phyloP scores from a whole-genome alignment of 1,140 invertebrate species.

The Leptinotarsa lineolata region DNA sequence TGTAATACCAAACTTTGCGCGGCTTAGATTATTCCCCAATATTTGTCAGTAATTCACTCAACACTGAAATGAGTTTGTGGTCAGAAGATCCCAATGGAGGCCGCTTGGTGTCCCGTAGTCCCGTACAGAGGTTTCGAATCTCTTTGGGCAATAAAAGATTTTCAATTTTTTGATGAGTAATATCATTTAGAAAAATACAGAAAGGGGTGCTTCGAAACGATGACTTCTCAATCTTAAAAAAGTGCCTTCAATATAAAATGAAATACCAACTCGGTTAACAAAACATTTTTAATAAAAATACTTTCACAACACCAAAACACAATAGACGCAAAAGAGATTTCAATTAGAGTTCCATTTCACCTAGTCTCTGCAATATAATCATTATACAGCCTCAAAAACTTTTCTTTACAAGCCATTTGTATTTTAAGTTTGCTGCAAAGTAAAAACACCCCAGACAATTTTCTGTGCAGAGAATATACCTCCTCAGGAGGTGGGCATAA shows the following conservation, averaged over 20 bases:
- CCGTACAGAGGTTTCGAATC: too few species aligned
- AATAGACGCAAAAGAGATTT: background rate
- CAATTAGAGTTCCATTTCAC: background rate
- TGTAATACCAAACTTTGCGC: too few species aligned
- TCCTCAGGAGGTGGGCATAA: constrained; percentile 97
- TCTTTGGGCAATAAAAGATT: too few species aligned
- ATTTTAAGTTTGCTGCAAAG: constrained; percentile 90
- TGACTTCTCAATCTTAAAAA: too few species aligned
- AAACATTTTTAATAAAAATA: background rate
- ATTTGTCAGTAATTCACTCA: too few species aligned
- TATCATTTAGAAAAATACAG: too few species aligned
- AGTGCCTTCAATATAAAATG: background rate
- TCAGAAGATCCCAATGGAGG: too few species aligned
- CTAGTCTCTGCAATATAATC: constrained; percentile 61
- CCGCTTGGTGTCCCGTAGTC: too few species aligned
- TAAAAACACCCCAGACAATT: constrained; percentile 96
- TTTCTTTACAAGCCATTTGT: constrained; percentile 80
- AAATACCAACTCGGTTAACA: background rate
- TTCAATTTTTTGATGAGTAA: too few species aligned
- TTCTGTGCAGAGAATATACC: constrained; percentile 97
- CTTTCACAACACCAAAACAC: background rate
- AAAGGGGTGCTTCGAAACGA: too few species aligned
- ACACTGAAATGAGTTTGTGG: too few species aligned
- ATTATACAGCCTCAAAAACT: constrained; percentile 83
- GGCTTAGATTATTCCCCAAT: too few species aligned